These are phyloP conservation scores for Acrocephalus arundinaceus DNA, from an alignment of 2,113 vertebrate species.

Conservation along the genomic window DNA sequence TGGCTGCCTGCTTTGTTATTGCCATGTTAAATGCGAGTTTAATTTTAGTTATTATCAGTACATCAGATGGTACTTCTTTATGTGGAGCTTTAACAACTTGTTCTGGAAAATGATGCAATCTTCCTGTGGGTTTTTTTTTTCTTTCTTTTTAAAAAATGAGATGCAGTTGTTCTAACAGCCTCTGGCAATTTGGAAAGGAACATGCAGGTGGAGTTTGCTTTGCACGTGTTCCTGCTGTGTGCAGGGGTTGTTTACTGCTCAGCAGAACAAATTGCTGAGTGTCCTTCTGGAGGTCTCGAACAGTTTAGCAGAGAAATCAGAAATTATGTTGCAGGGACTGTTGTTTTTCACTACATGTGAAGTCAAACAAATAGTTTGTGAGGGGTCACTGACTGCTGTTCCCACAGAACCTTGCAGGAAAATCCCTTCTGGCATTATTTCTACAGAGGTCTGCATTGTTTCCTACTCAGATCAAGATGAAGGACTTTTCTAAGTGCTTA, in stretches of 20 bases:
- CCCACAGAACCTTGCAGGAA: not conserved
- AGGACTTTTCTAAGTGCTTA: not conserved
- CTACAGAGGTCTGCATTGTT: not conserved
- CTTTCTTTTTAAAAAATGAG: not conserved
- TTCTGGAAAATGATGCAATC: not conserved
- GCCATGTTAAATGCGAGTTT: not conserved
- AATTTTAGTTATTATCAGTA: not conserved
- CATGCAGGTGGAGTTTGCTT: conserved; percentile 27
- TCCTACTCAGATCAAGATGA: not conserved
- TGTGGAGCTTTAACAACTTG: not conserved
- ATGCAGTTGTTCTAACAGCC: conserved; percentile 11
- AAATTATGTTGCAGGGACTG: not conserved
- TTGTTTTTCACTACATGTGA: not conserved
- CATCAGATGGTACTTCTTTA: not conserved
- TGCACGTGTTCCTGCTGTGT: conserved; percentile 28
- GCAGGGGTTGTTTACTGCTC: conserved; percentile 17
- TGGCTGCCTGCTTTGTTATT: not conserved
- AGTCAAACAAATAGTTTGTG: not conserved
- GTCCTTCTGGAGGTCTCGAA: not conserved
- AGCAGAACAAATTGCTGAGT: not conserved
- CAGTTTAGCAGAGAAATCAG: not conserved
- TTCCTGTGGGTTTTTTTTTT: not conserved
- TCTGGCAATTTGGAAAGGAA: conserved; percentile 2
- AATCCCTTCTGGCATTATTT: not conserved
- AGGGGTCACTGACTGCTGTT: not conserved